Conservation (phyloP, 2,888 invertebrate genomes). For the Cremastobaeus sp. region DNA sequence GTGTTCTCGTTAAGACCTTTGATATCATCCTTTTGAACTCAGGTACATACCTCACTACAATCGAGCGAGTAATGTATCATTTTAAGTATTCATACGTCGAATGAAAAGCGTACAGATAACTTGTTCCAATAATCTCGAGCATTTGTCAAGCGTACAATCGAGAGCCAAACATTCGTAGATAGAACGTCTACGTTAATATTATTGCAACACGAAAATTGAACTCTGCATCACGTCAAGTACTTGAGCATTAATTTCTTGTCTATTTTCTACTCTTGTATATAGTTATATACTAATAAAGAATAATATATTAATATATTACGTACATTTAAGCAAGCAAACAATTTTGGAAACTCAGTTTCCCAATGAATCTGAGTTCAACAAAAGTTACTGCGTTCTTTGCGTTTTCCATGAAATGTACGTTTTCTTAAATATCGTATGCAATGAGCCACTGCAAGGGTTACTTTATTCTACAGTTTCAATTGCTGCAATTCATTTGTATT, state of each 20-base stretch:
- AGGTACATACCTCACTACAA: too few species aligned
- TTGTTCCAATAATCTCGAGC: slow-evolving; percentile 12
- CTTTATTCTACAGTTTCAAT: slow-evolving; percentile 9
- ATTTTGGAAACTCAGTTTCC: slow-evolving; percentile 14
- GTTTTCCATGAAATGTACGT: slow-evolving; percentile 20
- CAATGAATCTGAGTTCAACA: slow-evolving; percentile 11
- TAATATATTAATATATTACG: slow-evolving; percentile 55
- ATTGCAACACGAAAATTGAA: slow-evolving; percentile 30
- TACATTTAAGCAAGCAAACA: slow-evolving; percentile 43
- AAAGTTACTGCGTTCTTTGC: slow-evolving; percentile 15
- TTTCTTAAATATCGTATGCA: slow-evolving; percentile 21
- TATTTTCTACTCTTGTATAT: slow-evolving; percentile 67
- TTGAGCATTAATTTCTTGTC: slow-evolving; percentile 36
- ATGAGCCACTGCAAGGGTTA: neutral
- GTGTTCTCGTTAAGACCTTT: too few species aligned
- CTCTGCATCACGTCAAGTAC: slow-evolving; percentile 37
- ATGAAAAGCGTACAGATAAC: too few species aligned
- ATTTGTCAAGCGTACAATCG: slow-evolving; percentile 34
- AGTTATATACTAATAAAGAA: slow-evolving; percentile 53
- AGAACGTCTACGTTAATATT: too few species aligned
- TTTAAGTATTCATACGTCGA: too few species aligned
- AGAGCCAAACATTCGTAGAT: slow-evolving; percentile 51
- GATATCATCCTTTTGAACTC: too few species aligned
- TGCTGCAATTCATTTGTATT: neutral
- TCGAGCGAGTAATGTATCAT: too few species aligned